Evolutionary conservation across 2,888 invertebrate species (phyloP), one percentile per base, ranked within the genome.

Genomic region (Catocala sponsa): DNA sequence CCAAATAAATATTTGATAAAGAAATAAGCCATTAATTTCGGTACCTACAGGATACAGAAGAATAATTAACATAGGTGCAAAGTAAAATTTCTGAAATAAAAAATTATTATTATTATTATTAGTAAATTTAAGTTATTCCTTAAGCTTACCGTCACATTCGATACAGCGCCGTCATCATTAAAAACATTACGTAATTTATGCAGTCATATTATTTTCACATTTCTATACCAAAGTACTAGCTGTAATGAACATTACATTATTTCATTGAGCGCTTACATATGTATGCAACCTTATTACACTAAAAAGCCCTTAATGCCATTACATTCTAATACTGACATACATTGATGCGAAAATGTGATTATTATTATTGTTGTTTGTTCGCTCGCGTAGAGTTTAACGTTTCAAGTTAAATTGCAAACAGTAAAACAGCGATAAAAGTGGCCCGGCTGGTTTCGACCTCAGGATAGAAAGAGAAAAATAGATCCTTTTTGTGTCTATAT

Each of bases 331-430:
- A 68, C 60, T 65, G 64, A 70, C 61, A 72, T 76, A 75, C 80
- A 78, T 80, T 79, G 82, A 81, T 79, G 79, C 72, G 77, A 81
- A 77, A 80, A 82, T 79, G 79, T 78, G 80, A 85, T 85, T 83
- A 86, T 83, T 84, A 81, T 85, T 83, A 83, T 82, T 82, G 84
- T 83, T 87, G 88, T 87, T 89, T 86, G 90, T 85, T 82, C 80
- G 65, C 71, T 68, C 74, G 70, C 78, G 76, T 74, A 76, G 82
- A 86, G 87, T 89, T 87, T 89, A 86, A 90, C 86, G 89, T 83
- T 86, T 84, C 83, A 87, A 92, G 91, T 91, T 91, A 90, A 90
- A 93, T 91, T 90, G 91, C 90, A 78, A 89, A 88, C 90, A 87
- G 87, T 91, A 91, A 91, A 91, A 91, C 86, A 79, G 83, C 85